A percentile compares a stretch with the other conserved stretches of the same genome.
Evolutionary conservation across 1,140 invertebrate genomes (phyloP).

Genomic region (Metopolophium dirhodum): DNA sequence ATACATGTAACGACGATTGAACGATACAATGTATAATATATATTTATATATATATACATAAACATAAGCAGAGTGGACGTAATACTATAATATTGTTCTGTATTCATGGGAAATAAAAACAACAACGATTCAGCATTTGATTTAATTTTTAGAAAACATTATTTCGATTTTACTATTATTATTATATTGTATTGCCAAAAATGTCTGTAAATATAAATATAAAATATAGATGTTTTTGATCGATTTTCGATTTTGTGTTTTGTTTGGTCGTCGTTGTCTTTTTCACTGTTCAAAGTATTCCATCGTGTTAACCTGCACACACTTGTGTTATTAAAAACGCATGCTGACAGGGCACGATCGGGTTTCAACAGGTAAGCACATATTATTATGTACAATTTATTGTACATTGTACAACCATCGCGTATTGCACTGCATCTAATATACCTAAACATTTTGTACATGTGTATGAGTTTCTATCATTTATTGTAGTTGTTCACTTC

Average conservation of each 20-base stretch:
- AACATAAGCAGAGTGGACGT: neutral
- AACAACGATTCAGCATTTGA: conserved; percentile 19
- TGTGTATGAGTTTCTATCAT: neutral
- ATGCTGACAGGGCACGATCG: neutral
- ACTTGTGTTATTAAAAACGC: neutral
- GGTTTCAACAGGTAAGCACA: neutral
- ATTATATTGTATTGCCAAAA: conserved; percentile 23
- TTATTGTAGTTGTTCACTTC: neutral
- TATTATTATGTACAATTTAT: too few species aligned
- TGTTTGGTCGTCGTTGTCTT: neutral
- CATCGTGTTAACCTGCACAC: neutral
- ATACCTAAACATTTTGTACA: too few species aligned
- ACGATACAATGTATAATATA: neutral
- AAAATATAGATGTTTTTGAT: conserved; percentile 54
- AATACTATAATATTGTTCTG: neutral
- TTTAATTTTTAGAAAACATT: conserved; percentile 50
- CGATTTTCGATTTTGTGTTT: conserved; percentile 18
- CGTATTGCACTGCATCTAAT: neutral
- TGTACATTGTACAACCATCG: neutral
- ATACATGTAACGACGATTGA: neutral
- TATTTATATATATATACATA: neutral
- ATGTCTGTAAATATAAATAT: conserved; percentile 53
- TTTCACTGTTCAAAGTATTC: neutral
- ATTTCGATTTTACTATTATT: conserved; percentile 41
- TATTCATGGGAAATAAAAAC: neutral